Percentiles rank a stretch among this genome's conserved stretches.
Conservation (phyloP, 2,797 vertebrate genomes). For the Distichodus sexfasciatus region DNA sequence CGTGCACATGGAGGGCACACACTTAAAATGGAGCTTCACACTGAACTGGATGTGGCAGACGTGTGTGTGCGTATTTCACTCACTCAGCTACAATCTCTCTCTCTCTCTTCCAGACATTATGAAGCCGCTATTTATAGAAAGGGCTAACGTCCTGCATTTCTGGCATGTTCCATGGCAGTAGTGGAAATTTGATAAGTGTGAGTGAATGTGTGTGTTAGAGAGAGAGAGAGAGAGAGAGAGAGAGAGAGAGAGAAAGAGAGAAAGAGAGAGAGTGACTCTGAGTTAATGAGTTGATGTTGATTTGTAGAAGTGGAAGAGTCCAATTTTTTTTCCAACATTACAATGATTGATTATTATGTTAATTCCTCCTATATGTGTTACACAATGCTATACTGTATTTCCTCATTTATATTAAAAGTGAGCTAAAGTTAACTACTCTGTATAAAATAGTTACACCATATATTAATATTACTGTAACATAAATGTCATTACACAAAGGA, state of each 20-base stretch:
- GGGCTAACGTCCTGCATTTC: conserved; percentile 54
- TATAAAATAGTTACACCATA: too few species aligned
- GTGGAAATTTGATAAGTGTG: conserved; percentile 40
- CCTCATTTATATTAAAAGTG: too few species aligned
- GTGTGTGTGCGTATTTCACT: conserved; percentile 4
- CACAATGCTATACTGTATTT: too few species aligned
- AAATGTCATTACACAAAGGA: too few species aligned
- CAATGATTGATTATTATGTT: too few species aligned
- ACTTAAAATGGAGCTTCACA: neutral
- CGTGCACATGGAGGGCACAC: neutral
- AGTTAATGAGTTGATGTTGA: too few species aligned
- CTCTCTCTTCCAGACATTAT: conserved; percentile 60
- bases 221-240: neutral
- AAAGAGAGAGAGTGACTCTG: neutral
- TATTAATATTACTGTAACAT: too few species aligned
- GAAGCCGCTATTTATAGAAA: conserved; percentile 71
- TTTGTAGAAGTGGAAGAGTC: too few species aligned
- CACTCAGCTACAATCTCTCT: conserved; percentile 27
- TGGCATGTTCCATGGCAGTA: conserved; percentile 60
- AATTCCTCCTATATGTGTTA: too few species aligned
- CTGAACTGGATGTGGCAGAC: neutral
- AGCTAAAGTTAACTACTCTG: too few species aligned
- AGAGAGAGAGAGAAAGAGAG: neutral
- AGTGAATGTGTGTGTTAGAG: neutral
- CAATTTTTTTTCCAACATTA: too few species aligned